phyloP scores from a whole-genome alignment of 2,113 vertebrate genomes.

The Papio anubis region DNA sequence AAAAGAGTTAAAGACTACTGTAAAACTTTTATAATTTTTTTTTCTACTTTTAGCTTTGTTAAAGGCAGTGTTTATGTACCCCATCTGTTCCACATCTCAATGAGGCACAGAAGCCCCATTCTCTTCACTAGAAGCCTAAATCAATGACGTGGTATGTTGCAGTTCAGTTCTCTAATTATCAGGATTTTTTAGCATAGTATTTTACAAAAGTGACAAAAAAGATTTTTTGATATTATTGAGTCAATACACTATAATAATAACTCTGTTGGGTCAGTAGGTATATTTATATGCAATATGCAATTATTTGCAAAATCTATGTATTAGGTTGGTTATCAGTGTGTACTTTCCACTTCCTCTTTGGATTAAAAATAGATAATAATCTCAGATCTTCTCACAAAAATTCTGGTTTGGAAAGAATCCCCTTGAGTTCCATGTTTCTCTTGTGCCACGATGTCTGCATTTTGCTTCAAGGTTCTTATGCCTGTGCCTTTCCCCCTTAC shows the following conservation, averaged over 20 bases:
- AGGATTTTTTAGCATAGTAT: neutral
- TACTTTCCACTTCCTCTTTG: neutral
- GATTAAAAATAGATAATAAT: neutral
- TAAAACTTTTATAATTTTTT: neutral
- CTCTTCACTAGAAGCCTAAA: neutral
- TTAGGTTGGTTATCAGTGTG: neutral
- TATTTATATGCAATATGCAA: neutral
- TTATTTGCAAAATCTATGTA: neutral
- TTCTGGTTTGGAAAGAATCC: neutral
- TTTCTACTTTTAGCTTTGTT: neutral
- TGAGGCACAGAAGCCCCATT: neutral
- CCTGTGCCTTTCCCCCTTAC: too few species aligned
- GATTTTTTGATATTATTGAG: neutral
- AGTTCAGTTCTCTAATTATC: neutral
- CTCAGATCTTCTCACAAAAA: neutral
- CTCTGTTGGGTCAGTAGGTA: neutral
- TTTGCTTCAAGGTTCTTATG: neutral
- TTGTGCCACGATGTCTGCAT: neutral
- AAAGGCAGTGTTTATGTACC: neutral
- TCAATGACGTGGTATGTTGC: neutral
- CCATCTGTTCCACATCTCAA: neutral
- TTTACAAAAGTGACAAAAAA: neutral
- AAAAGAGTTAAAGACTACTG: neutral
- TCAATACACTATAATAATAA: neutral
- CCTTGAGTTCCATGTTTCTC: neutral